These are phyloP conservation scores for Dryomyza anilis DNA, from an alignment of 2,888 invertebrate genomes.

Conservation along the genomic window DNA sequence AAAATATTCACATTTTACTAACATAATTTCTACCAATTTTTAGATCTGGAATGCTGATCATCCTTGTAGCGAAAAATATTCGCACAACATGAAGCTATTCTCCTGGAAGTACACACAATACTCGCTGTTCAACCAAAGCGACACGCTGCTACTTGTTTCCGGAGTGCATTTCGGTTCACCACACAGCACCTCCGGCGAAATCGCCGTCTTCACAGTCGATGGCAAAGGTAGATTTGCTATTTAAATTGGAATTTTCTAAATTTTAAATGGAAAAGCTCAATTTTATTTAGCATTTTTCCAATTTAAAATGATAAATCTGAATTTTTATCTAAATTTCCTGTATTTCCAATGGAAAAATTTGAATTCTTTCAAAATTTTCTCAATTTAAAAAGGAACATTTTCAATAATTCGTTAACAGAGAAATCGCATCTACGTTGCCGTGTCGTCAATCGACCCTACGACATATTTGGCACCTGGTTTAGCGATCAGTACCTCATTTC, in stretches of 20 bases:
- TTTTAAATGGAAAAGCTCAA: no score
- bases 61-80: slow-evolving; percentile 72
- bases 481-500: slow-evolving; percentile 80
- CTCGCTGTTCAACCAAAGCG: slow-evolving; percentile 82
- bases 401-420: slow-evolving; percentile 60
- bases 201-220: slow-evolving; percentile 80
- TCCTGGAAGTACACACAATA: slow-evolving; percentile 88
- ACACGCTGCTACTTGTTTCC: slow-evolving; percentile 79
- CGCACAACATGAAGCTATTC: slow-evolving; percentile 77
- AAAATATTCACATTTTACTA: no score
- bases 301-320: no score
- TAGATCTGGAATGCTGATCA: slow-evolving; percentile 79
- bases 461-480: slow-evolving; percentile 90
- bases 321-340: no score
- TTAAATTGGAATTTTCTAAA: no score
- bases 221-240: slow-evolving; percentile 62
- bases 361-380: no score
- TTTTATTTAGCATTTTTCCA: no score
- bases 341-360: neutral
- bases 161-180: slow-evolving; percentile 80
- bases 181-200: slow-evolving; percentile 82
- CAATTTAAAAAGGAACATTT: neutral
- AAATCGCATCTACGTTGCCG: slow-evolving; percentile 74
- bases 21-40: slow-evolving; percentile 30
- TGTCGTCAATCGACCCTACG: slow-evolving; percentile 82